Base-by-base conservation (phyloP, 2,113 vertebrate species). In the Lampris megalopsis region DNA sequence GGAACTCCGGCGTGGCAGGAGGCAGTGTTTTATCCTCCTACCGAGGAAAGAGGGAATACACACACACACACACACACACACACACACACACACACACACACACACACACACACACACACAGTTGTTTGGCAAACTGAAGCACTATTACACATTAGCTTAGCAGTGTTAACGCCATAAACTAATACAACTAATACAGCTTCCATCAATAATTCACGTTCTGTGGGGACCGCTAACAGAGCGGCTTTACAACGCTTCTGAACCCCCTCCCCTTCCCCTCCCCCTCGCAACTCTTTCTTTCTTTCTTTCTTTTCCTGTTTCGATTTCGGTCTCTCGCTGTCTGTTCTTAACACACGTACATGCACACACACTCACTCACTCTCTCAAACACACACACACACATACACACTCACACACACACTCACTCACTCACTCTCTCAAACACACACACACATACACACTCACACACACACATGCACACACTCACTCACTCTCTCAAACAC, bases 191-290 rank as follows among this genome's bases (percentile, higher is more conserved):
- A 24, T 24, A 49, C 6, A 52, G 49, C 86, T 87, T 84, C 75
- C 73, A 83, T 84, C 63, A 75, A 75, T 85, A 84, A 89, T 88
- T 89, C 59, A 78, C 9, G 58, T 69, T 80, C 76, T 71, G 80
- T 2, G 1, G 56, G 54, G 73, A 79, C 61, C 41, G 3, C 59
- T 81, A 73, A 81, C 73, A 38, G 77, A 87, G 65, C 75, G 82
- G 59, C 84, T 91, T 89, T 81, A 82, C 74, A 76, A 75, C 58
- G 50, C 67, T 75, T 77, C 41, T 74, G 38, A 76, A 83, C 80
- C 68, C 69, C 71, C 49, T 11, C 9, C 49, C 13, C 49, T 0
- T 24, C 80, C 68, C 41, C 75, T 73, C 62, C 71, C 75, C n/a
- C 57, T 42, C 43, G 67, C 47, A 49, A 74, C 13, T 81, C 40